A percentile compares a stretch with the other conserved stretches of the same genome.
Evolutionary conservation across 2,888 invertebrate genomes (phyloP).

Genomic region (Lochmaea crataegi): DNA sequence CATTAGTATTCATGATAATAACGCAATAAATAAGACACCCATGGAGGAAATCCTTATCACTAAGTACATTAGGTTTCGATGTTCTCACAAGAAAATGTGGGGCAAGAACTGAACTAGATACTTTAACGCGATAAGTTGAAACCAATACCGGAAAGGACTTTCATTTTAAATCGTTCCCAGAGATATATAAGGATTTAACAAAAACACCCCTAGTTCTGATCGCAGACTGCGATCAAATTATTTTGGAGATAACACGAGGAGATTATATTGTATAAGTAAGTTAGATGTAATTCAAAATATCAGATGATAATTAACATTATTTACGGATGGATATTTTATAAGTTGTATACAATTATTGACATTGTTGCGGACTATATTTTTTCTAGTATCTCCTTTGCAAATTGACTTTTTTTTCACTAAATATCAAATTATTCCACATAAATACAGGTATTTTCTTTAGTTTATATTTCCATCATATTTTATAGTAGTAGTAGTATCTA

Average conservation of each 20-base stretch:
- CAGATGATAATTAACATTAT: too few species aligned
- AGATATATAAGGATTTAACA: neutral
- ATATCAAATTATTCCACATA: too few species aligned
- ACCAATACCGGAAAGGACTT: conserved; percentile 11
- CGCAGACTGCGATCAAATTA: neutral
- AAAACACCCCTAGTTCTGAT: neutral
- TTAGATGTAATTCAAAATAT: too few species aligned
- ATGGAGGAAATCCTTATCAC: conserved; percentile 21
- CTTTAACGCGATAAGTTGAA: neutral
- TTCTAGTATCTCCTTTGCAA: too few species aligned
- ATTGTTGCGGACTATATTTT: too few species aligned
- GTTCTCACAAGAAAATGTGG: conserved; percentile 2
- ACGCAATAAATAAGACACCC: conserved; percentile 21
- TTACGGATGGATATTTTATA: neutral
- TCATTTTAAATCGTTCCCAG: neutral
- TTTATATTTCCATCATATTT: too few species aligned
- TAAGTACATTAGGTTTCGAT: conserved; percentile 15
- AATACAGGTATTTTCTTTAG: too few species aligned
- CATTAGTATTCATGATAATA: conserved; percentile 29
- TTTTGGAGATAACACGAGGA: neutral
- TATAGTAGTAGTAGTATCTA: too few species aligned
- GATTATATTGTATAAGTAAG: neutral
- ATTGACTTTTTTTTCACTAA: too few species aligned
- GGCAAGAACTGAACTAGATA: neutral
- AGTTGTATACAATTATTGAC: too few species aligned